Base-by-base conservation (phyloP, 1,140 invertebrate genomes). In the Zophobas atratus region DNA sequence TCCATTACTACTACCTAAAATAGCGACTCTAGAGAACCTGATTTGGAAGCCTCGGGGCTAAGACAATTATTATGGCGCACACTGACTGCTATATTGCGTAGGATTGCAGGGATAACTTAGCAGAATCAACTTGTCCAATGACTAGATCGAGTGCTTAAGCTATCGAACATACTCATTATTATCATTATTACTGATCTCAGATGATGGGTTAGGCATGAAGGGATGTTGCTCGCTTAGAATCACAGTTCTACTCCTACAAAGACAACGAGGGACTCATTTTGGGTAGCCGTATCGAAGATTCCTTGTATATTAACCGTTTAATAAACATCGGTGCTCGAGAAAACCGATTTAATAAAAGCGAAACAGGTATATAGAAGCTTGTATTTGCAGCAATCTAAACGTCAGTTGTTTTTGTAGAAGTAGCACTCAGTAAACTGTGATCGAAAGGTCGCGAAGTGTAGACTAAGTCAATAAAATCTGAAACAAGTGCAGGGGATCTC, bases 1-100 rank as follows among this genome's bases (percentile, higher is more conserved):
- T 99, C 98, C 94, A 99, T 98, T 48, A 99, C 98, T 84, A 98
- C 93, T 74, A 97, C 95, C 95, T 97, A 87, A 60, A 89, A 90
- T 57, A 67, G 6, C 5, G 35, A 67, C 60, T 43, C 39, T 67
- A 67, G 60, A 67, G 60, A 67, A 67, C 60, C 38, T 67, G 60
- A 20, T 67, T 43, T 43, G 56, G 4, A n/a, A 43, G 39, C 20
- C 2, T 67, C 39, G 3, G 35, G 56, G 8, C 6, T 35, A 60
- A 39, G 36, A 39, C 56, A 60, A 60, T 60, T 67, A 67, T 43
- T 67, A 55, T 43, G 36, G 60, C 60, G 32, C 60, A 67, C 60
- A 67, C 60, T 67, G 60, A 67, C 60, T 67, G 33, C 41, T 38
- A 33, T 6, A 67, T 67, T 67, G 60, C 60, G 20, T n/a, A 67